phyloP scores from a whole-genome alignment of 2,113 vertebrate species.

The Herpailurus yagouaroundi region DNA sequence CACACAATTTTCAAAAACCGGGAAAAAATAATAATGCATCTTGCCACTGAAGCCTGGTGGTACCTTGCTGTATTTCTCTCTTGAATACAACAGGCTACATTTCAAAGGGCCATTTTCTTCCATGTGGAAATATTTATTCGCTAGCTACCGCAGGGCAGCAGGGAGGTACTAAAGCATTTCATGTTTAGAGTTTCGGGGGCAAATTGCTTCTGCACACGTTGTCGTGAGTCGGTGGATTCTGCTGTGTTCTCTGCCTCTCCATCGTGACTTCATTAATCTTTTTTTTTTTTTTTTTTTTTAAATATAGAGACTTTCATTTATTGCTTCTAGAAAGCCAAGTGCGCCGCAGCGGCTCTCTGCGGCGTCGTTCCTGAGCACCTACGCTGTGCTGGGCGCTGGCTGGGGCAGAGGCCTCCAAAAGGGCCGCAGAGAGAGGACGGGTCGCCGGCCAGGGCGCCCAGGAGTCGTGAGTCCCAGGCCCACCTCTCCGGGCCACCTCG shows the following conservation, averaged over 20 bases:
- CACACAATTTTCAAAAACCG: constrained; percentile 74
- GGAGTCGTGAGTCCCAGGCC: not conserved
- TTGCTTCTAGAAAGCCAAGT: constrained; percentile 62
- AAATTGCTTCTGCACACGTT: constrained; percentile 78
- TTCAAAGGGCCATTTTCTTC: constrained; percentile 82
- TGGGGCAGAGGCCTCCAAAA: not conserved
- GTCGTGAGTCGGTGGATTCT: constrained; percentile 74
- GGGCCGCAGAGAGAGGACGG: not conserved
- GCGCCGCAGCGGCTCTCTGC: not conserved
- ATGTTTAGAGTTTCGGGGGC: constrained; percentile 79
- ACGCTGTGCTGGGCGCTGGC: rapidly evolving
- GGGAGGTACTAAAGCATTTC: constrained; percentile 77
- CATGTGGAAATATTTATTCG: constrained; percentile 82
- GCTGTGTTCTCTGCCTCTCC: constrained; percentile 73
- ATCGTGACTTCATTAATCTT: constrained; percentile 69
- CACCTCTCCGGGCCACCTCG: not conserved
- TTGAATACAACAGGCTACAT: constrained; percentile 76
- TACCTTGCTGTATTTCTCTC: constrained; percentile 57
- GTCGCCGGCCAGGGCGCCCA: not conserved
- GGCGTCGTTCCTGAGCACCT: not conserved
- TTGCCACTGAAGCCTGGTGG: constrained; percentile 66
- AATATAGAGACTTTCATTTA: constrained; percentile 60
- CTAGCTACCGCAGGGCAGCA: constrained; percentile 74
- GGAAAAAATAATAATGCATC: constrained; percentile 70
- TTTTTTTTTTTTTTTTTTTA: not conserved